Conservation (phyloP, 2,888 invertebrate species). For the Megaustenia siamemsis region DNA sequence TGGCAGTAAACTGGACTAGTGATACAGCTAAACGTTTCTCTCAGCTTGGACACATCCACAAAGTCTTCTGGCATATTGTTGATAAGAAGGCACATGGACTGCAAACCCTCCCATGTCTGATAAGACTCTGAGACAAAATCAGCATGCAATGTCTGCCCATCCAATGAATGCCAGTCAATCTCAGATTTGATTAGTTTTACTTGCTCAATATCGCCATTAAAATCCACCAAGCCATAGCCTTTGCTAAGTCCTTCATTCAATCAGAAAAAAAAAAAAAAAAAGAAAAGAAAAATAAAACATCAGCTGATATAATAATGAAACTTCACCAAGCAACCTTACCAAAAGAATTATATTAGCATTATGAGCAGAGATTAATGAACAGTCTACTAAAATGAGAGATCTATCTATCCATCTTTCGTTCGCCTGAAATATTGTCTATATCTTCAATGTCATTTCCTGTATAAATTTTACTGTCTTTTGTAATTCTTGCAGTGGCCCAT, state of each 20-base stretch:
- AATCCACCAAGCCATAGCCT: conserved; percentile 83
- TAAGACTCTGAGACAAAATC: conserved; percentile 82
- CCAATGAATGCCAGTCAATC: conserved; percentile 80
- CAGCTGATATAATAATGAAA: too few relatives aligned
- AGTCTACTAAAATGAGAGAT: too few relatives aligned
- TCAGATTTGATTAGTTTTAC: conserved; percentile 81
- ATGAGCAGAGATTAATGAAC: too few relatives aligned
- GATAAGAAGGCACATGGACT: conserved; percentile 82
- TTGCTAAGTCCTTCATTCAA: conserved; percentile 81
- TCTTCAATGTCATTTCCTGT: too few relatives aligned
- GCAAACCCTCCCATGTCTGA: conserved; percentile 79
- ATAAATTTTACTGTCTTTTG: too few relatives aligned
- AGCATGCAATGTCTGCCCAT: conserved; percentile 80
- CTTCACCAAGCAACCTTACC: too few relatives aligned
- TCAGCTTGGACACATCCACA: conserved; percentile 81
- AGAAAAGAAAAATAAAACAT: too few relatives aligned
- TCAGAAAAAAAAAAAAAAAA: too few relatives aligned
- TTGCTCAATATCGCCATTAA: conserved; percentile 80
- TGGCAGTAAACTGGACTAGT: conserved; percentile 82
- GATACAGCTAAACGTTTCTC: conserved; percentile 81
- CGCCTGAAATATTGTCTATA: too few relatives aligned
- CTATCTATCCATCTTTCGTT: too few relatives aligned
- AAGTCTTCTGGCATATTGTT: conserved; percentile 82
- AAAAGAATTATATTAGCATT: too few relatives aligned
- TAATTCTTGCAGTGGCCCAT: too few relatives aligned